Evolutionary conservation across 2,888 invertebrate species (phyloP).

Genomic region (Caenorhabditis sp.): DNA sequence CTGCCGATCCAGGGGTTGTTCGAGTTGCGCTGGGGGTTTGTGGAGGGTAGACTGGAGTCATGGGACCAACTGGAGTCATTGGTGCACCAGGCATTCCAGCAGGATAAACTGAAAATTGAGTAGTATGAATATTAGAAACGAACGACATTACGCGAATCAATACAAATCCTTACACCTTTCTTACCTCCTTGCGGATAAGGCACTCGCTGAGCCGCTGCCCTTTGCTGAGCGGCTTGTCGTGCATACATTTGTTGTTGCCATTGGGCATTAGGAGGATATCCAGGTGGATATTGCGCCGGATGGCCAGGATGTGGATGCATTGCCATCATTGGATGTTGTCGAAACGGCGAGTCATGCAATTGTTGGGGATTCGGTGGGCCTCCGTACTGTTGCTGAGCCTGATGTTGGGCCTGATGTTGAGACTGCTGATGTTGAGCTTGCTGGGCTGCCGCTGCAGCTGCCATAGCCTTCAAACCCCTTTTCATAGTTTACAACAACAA

Average conservation of each 20-base stretch:
- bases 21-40: constrained; percentile 38
- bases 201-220: constrained; percentile 46
- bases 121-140: not conserved
- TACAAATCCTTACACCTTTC: not conserved
- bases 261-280: constrained; percentile 30
- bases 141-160: not conserved
- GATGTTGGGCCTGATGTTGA: constrained; percentile 33
- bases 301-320: constrained; percentile 42
- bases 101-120: constrained; percentile 33
- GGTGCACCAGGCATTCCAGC: constrained; percentile 36
- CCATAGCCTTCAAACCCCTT: constrained; percentile 30
- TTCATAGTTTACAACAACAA: too few relatives aligned
- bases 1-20: constrained; percentile 46
- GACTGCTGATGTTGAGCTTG: constrained; percentile 1
- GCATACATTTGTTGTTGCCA: constrained; percentile 60
- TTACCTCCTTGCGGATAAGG: constrained; percentile 55
- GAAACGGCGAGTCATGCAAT: constrained; percentile 41
- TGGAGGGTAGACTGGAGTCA: constrained; percentile 51
- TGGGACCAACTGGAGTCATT: constrained; percentile 12
- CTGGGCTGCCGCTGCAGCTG: constrained; percentile 31
- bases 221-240: constrained; percentile 42
- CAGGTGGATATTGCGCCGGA: constrained; percentile 26
- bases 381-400: constrained; percentile 8
- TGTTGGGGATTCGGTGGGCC: constrained; percentile 12
- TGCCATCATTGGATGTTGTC: constrained; percentile 43